Base-by-base conservation (phyloP, 2,888 invertebrate genomes). In the Willowsia nigromaculata region DNA sequence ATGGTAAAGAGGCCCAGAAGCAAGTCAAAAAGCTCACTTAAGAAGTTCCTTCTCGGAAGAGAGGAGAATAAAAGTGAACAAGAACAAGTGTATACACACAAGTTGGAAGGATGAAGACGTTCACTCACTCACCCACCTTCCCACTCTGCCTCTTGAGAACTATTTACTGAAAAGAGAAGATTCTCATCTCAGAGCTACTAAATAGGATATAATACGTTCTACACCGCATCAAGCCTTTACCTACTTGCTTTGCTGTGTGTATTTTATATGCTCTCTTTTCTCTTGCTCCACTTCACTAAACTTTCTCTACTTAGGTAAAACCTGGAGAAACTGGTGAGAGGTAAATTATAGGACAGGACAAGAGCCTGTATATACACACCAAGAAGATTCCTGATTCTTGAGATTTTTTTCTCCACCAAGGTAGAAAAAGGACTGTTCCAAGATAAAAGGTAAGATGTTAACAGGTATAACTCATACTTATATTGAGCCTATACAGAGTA, bases 11-110 rank as follows among this genome's bases (percentile, higher is more conserved):
- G 27, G 53, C 33, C 56, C 53, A 78, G 33, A 43, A 80, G 59
- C 59, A 53, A 83, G 68, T 82, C 83, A 84, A 84, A 84, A 84
- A 22, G 65, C 85, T 80, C 78, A 78, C 85, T 78, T 85, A 76
- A 85, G 85, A 85, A 80, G 85, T 85, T 85, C 68, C 68, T 47
- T 85, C 85, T 85, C 65, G 85, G 78, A 78, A 85, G 78, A 74
- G 30, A 37, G 47, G 85, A 30, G 71, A 86, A 86, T 84, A 85
- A 59, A 65, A 85, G 81, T 86, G 80, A 81, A 62, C 62, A 85
- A 87, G 80, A 87, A 68, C 81, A 87, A 87, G 86, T 81, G 86
- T 86, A 71, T 71, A 56, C 50, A 80, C 76, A 85, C 62, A 78
- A 80, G 65, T 62, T 80, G 86, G 43, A 47, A 82, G 65, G 68